Evolutionary conservation across 2,888 invertebrate species (phyloP).

Genomic region (Coecobrya sp.): DNA sequence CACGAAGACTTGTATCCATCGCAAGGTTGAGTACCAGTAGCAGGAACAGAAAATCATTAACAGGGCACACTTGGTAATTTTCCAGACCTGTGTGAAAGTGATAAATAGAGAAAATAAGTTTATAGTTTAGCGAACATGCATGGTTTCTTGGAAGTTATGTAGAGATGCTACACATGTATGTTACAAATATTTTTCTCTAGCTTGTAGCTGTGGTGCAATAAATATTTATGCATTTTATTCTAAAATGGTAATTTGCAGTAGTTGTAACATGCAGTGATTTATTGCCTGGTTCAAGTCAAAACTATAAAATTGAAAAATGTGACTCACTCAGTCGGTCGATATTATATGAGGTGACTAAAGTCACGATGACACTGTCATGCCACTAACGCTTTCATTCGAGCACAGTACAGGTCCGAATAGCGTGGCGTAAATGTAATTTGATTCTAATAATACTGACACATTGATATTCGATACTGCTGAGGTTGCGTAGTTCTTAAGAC

Average conservation of each 20-base stretch:
- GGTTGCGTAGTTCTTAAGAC: not conserved
- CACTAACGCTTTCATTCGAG: not conserved
- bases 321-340: not conserved
- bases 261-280: not conserved
- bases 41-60: not conserved
- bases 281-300: not conserved
- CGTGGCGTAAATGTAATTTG: not conserved
- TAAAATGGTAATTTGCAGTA: not conserved
- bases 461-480: not conserved
- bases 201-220: not conserved
- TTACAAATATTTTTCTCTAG: not conserved
- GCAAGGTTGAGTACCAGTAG: not conserved
- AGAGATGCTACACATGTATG: not conserved
- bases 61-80: not conserved
- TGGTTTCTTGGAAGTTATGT: not conserved
- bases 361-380: constrained; percentile 13
- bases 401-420: not conserved
- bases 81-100: constrained; percentile 24
- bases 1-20: not conserved
- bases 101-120: not conserved
- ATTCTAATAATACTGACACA: not conserved
- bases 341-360: not conserved
- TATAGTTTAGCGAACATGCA: not conserved
- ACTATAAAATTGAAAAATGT: not conserved
- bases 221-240: constrained; percentile 12